These are phyloP conservation scores for Lontra canadensis DNA, from an alignment of 2,113 vertebrate species.

Conservation along the genomic window DNA sequence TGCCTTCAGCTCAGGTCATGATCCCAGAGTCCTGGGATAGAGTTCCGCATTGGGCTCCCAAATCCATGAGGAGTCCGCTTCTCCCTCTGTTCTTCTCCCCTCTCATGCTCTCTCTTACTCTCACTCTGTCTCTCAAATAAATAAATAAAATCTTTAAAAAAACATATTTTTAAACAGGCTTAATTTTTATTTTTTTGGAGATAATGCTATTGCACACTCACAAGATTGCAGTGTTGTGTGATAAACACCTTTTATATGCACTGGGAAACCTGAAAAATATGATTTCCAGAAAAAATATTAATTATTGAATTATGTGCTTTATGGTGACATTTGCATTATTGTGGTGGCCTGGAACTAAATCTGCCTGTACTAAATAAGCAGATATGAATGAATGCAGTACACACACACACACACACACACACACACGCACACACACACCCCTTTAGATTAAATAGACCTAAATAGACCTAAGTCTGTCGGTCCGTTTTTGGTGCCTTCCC, in stretches of 20 bases:
- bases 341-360: neutral
- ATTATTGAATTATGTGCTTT: neutral
- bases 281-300: neutral
- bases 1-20: too few relatives aligned
- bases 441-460: neutral
- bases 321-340: neutral
- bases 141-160: too few relatives aligned
- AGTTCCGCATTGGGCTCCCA: too few relatives aligned
- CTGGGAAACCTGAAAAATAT: neutral
- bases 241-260: neutral
- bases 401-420: too few relatives aligned
- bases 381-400: neutral
- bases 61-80: too few relatives aligned
- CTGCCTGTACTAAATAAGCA: neutral
- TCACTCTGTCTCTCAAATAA: too few relatives aligned
- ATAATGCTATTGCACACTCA: neutral
- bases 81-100: too few relatives aligned
- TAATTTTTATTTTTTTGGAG: neutral
- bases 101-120: too few relatives aligned
- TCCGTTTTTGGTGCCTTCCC: neutral
- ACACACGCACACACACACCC: too few relatives aligned
- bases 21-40: too few relatives aligned
- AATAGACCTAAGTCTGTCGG: neutral
- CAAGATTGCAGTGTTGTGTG: too few relatives aligned
- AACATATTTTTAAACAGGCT: neutral